phyloP scores from a whole-genome alignment of 1,140 invertebrate species.

The Pachyrhynchus sulphureomaculatus region DNA sequence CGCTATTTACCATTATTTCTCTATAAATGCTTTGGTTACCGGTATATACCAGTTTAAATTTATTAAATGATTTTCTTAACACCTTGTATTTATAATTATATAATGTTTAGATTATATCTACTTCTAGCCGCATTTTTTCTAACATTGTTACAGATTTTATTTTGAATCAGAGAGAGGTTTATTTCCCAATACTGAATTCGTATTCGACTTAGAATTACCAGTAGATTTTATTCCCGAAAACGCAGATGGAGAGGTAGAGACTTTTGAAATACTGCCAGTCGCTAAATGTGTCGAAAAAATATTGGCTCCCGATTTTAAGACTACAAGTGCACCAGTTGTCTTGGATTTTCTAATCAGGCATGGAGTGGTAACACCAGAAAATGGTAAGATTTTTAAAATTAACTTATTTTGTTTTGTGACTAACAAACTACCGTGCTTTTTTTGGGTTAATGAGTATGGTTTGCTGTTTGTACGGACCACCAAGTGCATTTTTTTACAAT shows the following conservation, averaged over 20 bases:
- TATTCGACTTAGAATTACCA: constrained; percentile 92
- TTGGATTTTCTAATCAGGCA: constrained; percentile 91
- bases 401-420: no score
- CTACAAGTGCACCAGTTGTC: constrained; percentile 85
- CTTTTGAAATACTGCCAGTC: constrained; percentile 81
- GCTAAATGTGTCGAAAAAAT: constrained; percentile 77
- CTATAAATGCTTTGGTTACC: no score
- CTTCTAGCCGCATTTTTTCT: no score
- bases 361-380: constrained; percentile 84
- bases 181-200: constrained; percentile 92
- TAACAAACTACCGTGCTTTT: no score
- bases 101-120: no score
- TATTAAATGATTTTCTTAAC: no score
- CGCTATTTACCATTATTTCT: no score
- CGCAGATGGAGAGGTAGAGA: constrained; percentile 90
- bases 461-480: no score
- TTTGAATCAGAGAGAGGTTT: constrained; percentile 90
- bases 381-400: constrained; percentile 62
- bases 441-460: no score
- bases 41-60: no score
- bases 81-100: no score
- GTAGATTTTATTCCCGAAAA: constrained; percentile 85
- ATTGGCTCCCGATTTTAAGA: constrained; percentile 84
- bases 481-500: no score
- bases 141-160: constrained; percentile 71